These are phyloP conservation scores for Synaphobranchus kaupii DNA, from an alignment of 2,797 vertebrate genomes.

Conservation along the genomic window DNA sequence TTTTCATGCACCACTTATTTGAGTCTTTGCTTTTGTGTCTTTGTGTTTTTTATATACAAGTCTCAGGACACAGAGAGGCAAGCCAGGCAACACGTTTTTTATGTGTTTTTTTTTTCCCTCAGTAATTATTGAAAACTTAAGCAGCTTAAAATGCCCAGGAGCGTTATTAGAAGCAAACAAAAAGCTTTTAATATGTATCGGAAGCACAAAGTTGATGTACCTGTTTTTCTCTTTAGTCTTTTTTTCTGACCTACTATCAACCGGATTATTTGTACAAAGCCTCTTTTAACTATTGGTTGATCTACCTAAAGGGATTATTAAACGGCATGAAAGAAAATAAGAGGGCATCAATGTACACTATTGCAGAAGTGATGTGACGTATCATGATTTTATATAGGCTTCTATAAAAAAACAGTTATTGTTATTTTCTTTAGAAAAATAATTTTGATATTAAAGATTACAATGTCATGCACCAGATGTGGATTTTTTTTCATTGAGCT, in stretches of 20 bases:
- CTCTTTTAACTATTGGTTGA: conserved; percentile 53
- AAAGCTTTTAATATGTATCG: conserved; percentile 69
- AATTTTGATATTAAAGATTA: not conserved
- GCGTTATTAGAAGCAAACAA: conserved; percentile 69
- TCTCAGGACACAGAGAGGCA: conserved; percentile 40
- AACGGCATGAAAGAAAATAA: conserved; percentile 48
- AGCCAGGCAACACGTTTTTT: conserved; percentile 59
- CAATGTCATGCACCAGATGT: not conserved
- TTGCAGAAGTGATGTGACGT: conserved; percentile 32
- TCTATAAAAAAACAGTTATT: not conserved
- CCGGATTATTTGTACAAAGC: conserved; percentile 48
- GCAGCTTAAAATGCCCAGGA: conserved; percentile 66
- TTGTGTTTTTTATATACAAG: conserved; percentile 18
- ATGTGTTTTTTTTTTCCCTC: conserved; percentile 45
- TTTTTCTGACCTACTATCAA: conserved; percentile 44
- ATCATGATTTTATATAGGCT: conserved; percentile 23
- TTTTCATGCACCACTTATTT: not conserved
- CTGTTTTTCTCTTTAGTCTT: conserved; percentile 47
- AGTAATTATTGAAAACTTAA: conserved; percentile 72
- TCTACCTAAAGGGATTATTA: conserved; percentile 55
- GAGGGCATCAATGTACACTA: conserved; percentile 20
- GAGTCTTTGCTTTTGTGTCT: conserved; percentile 15
- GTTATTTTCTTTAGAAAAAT: conserved; percentile 15
- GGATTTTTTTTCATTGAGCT: not conserved
- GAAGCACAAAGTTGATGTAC: conserved; percentile 61